These are phyloP conservation scores for Euwallacea similis DNA, from an alignment of 1,140 invertebrate species.

Conservation along the genomic window DNA sequence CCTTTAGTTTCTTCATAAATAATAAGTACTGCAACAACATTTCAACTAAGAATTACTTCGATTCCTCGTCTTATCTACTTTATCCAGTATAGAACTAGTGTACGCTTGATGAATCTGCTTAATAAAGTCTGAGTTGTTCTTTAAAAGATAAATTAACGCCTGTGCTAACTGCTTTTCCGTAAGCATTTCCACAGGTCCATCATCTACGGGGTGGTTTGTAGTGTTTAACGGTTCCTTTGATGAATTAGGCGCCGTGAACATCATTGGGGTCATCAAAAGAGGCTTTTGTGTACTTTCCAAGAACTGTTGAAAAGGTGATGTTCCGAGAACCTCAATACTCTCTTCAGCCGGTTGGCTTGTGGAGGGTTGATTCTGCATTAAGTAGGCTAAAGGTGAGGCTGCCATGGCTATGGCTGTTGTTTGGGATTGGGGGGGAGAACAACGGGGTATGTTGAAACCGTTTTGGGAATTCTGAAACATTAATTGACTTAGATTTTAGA, in stretches of 20 bases:
- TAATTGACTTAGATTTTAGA: too few species aligned
- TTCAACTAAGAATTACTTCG: conserved; percentile 13
- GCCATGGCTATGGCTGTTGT: background rate
- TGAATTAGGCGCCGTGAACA: conserved; percentile 65
- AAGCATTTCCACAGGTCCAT: conserved; percentile 64
- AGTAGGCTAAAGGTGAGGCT: conserved; percentile 52
- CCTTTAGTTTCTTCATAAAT: too few species aligned
- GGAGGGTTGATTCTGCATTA: conserved; percentile 49
- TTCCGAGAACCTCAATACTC: conserved; percentile 50
- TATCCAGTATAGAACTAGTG: conserved; percentile 79
- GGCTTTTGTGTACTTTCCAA: conserved; percentile 64
- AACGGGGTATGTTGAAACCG: conserved; percentile 1
- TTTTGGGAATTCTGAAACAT: conserved; percentile 8
- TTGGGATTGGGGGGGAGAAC: conserved; percentile 43
- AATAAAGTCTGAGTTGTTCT: conserved; percentile 84
- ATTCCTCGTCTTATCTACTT: conserved; percentile 55
- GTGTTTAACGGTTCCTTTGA: background rate
- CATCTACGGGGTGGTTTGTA: conserved; percentile 27
- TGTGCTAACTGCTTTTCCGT: conserved; percentile 86
- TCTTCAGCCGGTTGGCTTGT: conserved; percentile 38
- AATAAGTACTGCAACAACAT: background rate
- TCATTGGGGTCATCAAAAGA: conserved; percentile 79
- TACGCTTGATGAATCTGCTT: conserved; percentile 88
- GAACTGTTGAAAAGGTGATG: conserved; percentile 56
- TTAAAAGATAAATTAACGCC: conserved; percentile 82